These are phyloP conservation scores for Lasiurus cinereus DNA, from an alignment of 2,113 vertebrate genomes.

Conservation along the genomic window DNA sequence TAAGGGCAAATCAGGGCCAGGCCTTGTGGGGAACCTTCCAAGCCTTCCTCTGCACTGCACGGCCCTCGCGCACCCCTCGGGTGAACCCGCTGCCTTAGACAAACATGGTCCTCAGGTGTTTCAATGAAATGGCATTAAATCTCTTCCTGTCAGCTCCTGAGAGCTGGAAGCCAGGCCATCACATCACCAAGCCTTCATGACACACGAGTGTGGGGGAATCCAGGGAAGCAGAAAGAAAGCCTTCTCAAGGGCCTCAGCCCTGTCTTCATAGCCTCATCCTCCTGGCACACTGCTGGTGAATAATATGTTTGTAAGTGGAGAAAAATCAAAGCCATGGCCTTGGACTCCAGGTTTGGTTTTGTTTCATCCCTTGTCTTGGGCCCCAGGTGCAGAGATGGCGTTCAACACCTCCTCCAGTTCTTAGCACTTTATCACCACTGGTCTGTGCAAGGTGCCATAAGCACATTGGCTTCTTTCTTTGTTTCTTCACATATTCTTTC, in stretches of 20 bases:
- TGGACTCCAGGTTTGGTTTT: background rate
- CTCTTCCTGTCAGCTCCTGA: background rate
- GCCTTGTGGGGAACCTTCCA: background rate
- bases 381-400: background rate
- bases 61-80: rapidly evolving
- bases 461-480: background rate
- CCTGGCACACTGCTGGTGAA: background rate
- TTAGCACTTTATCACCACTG: background rate
- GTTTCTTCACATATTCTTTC: background rate
- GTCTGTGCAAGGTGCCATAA: background rate
- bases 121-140: background rate
- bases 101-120: background rate
- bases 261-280: background rate
- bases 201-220: background rate
- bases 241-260: background rate
- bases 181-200: background rate
- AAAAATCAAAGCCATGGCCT: background rate
- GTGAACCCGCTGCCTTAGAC: no score
- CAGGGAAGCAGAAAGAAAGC: background rate
- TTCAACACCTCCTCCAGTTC: background rate
- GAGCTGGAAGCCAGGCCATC: background rate
- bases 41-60: background rate
- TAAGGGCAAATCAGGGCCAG: background rate
- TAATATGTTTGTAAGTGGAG: background rate
- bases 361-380: background rate